Conservation (phyloP, 37 sponge, comb jelly and placozoan species). For the Petrosia ficiformis region DNA sequence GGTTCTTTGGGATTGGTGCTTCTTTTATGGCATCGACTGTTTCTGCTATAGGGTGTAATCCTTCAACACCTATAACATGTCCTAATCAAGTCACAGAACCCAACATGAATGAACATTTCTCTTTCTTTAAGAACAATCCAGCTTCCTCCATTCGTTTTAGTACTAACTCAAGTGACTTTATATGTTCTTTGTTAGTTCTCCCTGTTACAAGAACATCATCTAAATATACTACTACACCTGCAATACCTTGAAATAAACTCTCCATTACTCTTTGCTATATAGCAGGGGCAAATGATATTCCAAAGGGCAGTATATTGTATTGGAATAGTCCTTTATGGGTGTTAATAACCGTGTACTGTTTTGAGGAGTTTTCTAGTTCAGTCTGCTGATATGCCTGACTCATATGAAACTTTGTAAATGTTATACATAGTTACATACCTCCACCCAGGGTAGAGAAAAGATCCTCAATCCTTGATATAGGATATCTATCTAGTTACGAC, state of each 20-base stretch:
- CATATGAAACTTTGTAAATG: background rate
- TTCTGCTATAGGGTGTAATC: background rate
- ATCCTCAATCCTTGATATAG: too few species aligned
- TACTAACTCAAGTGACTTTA: background rate
- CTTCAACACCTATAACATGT: background rate
- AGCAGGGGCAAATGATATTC: slow-evolving; percentile 6
- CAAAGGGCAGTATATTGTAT: slow-evolving; percentile 11
- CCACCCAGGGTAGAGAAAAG: too few species aligned
- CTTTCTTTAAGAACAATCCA: background rate
- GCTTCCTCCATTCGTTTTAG: background rate
- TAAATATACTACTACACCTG: background rate
- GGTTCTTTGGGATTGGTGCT: background rate
- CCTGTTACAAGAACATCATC: slow-evolving; percentile 3
- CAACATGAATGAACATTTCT: background rate
- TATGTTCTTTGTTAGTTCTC: slow-evolving; percentile 7
- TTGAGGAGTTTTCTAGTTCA: background rate
- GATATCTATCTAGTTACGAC: too few species aligned
- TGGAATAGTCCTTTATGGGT: slow-evolving; percentile 9
- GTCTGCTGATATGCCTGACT: background rate
- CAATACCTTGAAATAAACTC: background rate
- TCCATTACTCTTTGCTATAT: background rate
- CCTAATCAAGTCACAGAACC: background rate
- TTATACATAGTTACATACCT: too few species aligned
- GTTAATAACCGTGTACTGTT: background rate
- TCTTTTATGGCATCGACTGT: background rate